Base-by-base conservation (phyloP, 2,888 invertebrate species). In the Ischnura elegans region DNA sequence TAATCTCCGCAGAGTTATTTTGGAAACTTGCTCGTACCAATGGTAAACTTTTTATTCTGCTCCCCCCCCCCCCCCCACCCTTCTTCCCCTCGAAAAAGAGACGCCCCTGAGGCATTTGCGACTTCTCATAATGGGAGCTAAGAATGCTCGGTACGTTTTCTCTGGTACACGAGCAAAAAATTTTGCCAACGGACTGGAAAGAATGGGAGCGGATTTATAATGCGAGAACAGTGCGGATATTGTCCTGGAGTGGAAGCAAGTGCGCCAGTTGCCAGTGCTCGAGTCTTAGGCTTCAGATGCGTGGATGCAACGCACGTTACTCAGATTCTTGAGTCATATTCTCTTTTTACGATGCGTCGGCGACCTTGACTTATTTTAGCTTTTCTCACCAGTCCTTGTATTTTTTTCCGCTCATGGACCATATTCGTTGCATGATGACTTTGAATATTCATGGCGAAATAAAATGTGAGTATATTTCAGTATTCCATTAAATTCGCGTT, bases 1-100 rank as follows among this genome's bases (percentile, higher is more conserved):
- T 76, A 76, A 76, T 76, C 76, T 76, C 76, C 76, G 76, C 76
- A 16, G 76, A 76, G 76, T 76, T 76, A 76, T 76, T 76, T 76
- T 76, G 76, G 76, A 76, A 76, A 76, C 76, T 76, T 36, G 76
- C 76, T 76, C 76, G 76, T 76, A 76, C 76, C 76, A 76, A 10
- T 29, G 16, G 76, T 76, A 76, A 76, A 36, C 76, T 76, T 76
- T 47, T 76, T 76, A 76, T 76, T 36, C 25, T 76, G 29, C 36
- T 36, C 16, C 36, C 36, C 5, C 6, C 6, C 61, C 25, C 61
- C 25, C 61, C 3, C 0, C 61, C 25, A 5, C 25, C 61, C 0
- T 61, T 3, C n/a, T n/a, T n/a, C 61, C 61, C 61, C n/a, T 13
- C 36, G 3, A 76, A 76, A 76, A 76, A 76, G 36, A 76, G 0